Base-by-base conservation (phyloP, 1,140 invertebrate species). In the Drosophila truncata region DNA sequence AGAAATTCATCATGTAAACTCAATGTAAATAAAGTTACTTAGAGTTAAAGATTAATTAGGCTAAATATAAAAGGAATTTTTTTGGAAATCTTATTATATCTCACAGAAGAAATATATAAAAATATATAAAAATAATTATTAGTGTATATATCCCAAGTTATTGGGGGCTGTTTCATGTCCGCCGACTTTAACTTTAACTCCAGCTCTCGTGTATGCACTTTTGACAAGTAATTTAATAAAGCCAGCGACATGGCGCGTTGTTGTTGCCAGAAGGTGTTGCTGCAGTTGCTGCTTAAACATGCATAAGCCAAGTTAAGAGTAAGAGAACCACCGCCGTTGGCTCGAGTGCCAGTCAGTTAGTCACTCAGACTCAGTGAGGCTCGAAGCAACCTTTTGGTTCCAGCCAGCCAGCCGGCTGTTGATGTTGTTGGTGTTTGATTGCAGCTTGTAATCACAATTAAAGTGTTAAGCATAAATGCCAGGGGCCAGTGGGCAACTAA, bases 221-320 rank as follows among this genome's bases (percentile, higher is more conserved):
- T 90, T 90, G 85, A 90, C 85, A 90, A 90, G 85, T 90, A 90
- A 90, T 90, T 90, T 90, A 90, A 90, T 90, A 90, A 90, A 90
- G 84, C 84, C 78, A 90, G 78, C 86, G 85, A 90, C 82, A 85
- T 90, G 78, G 74, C 84, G 80, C 80, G 84, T 11, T 78, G 64
- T 58, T 82, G 78, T 69, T 85, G 63, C 71, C 76, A 44, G 63
- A 73, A 57, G 80, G 73, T 80, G 80, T 60, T 80, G 60, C 33
- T 67, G 74, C 47, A 57, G 47, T 41, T 71, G 60, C 62, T 78
- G 79, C 67, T 82, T 82, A 72, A 79, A 82, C 82, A 84, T 84
- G 76, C 73, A 82, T 78, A 72, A 80, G 78, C 46, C 77, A 63
- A 63, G 66, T 59, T 62, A 62, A 66, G 54, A 80, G 72, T 39